phyloP scores from a whole-genome alignment of 1,140 invertebrate species.

The Monochamus saltuarius region DNA sequence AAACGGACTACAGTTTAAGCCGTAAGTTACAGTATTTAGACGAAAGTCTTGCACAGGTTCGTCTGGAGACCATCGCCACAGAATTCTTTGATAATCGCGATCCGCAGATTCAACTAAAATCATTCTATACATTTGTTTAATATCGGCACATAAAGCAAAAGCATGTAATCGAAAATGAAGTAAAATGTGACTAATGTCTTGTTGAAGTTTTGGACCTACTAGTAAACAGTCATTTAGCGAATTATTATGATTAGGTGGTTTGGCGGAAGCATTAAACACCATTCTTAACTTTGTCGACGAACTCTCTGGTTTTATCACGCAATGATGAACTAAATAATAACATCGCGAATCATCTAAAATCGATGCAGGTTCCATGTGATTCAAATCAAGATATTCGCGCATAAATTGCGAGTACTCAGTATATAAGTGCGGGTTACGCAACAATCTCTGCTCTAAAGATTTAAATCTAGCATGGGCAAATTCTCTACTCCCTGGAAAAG shows the following conservation, averaged over 20 bases:
- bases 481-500: background rate
- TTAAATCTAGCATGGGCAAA: background rate
- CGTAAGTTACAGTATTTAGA: background rate
- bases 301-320: constrained; percentile 35
- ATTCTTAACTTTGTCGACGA: constrained; percentile 42
- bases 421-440: background rate
- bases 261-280: constrained; percentile 22
- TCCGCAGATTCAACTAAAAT: constrained; percentile 1
- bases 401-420: background rate
- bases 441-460: background rate
- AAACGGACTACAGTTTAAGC: background rate
- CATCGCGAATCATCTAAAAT: background rate
- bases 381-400: background rate
- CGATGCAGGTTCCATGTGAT: background rate
- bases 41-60: background rate
- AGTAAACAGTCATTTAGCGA: no score
- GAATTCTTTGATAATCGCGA: constrained; percentile 16
- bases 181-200: constrained; percentile 17
- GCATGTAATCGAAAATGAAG: constrained; percentile 9
- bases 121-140: constrained; percentile 16
- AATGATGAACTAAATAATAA: constrained; percentile 35
- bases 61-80: constrained; percentile 5
- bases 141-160: constrained; percentile 13
- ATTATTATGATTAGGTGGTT: no score
- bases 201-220: constrained; percentile 19